Conservation (phyloP, 2,797 vertebrate genomes). For the Acipenser ruthenus region DNA sequence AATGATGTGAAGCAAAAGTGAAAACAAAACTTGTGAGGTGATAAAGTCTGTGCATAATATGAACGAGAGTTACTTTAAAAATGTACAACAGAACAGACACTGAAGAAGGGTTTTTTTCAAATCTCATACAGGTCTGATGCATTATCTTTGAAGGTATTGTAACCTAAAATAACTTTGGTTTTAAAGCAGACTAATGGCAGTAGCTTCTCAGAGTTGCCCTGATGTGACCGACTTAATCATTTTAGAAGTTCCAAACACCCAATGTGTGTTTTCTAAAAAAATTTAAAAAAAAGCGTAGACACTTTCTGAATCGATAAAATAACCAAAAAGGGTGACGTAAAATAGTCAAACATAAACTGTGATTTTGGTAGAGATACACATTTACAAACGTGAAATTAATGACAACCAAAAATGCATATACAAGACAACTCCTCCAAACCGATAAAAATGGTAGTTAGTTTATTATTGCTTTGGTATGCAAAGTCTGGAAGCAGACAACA, state of each 20-base stretch:
- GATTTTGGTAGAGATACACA: slow-evolving; percentile 29
- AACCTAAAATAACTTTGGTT: no score
- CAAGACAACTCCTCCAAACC: slow-evolving; percentile 26
- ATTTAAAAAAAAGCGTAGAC: not conserved
- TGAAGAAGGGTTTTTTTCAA: no score
- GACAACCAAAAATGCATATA: slow-evolving; percentile 27
- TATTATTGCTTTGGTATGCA: slow-evolving; percentile 67
- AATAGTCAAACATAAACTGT: slow-evolving; percentile 8
- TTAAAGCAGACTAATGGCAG: no score
- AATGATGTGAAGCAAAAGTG: no score
- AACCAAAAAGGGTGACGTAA: not conserved
- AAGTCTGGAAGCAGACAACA: slow-evolving; percentile 38
- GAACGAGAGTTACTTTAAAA: no score
- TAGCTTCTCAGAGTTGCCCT: no score
- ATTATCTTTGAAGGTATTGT: no score
- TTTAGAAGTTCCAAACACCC: not conserved
- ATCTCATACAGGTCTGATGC: no score
- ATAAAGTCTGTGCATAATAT: no score
- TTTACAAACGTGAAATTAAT: slow-evolving; percentile 19
- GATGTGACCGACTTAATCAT: not conserved
- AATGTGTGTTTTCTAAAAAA: not conserved
- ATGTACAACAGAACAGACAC: no score
- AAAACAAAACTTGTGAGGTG: no score
- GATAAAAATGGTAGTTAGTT: slow-evolving; percentile 25
- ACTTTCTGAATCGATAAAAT: not conserved